Evolutionary conservation across 1,140 invertebrate species (phyloP).

Genomic region (Rhagoletis pomonella): DNA sequence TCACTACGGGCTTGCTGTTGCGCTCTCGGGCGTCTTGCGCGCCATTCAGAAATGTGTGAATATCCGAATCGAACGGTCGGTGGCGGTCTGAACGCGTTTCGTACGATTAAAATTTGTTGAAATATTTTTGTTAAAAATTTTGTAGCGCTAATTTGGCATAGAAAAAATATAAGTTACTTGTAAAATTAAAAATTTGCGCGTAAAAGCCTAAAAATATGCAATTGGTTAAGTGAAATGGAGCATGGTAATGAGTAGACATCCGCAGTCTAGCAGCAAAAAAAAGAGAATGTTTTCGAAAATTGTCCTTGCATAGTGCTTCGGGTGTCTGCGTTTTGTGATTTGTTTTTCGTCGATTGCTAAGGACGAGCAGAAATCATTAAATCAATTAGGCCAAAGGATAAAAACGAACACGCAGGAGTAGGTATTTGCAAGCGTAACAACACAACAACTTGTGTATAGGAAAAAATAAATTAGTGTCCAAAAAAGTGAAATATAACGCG

Average conservation of each 20-base stretch:
- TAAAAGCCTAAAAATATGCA: slow-evolving; percentile 38
- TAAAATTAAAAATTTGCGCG: not conserved
- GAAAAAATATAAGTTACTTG: not conserved
- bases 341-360: not conserved
- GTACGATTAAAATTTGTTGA: not conserved
- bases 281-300: not conserved
- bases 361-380: slow-evolving; percentile 33
- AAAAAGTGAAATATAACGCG: slow-evolving; percentile 31
- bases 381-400: slow-evolving; percentile 45
- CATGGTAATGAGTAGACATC: not conserved
- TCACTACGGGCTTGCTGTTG: not conserved
- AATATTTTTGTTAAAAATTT: slow-evolving; percentile 19
- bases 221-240: not conserved
- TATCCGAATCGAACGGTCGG: slow-evolving; percentile 33
- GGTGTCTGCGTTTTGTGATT: not conserved
- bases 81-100: slow-evolving; percentile 30
- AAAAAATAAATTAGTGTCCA: not conserved
- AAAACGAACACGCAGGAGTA: not conserved
- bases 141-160: slow-evolving; percentile 4
- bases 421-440: not conserved
- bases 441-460: not conserved
- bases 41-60: slow-evolving; percentile 35
- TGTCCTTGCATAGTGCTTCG: not conserved
- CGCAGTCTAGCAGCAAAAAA: not conserved
- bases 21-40: slow-evolving; percentile 7